Evolutionary conservation across 2,113 vertebrate genomes (phyloP).

Genomic region (Odontophorus gujanensis): DNA sequence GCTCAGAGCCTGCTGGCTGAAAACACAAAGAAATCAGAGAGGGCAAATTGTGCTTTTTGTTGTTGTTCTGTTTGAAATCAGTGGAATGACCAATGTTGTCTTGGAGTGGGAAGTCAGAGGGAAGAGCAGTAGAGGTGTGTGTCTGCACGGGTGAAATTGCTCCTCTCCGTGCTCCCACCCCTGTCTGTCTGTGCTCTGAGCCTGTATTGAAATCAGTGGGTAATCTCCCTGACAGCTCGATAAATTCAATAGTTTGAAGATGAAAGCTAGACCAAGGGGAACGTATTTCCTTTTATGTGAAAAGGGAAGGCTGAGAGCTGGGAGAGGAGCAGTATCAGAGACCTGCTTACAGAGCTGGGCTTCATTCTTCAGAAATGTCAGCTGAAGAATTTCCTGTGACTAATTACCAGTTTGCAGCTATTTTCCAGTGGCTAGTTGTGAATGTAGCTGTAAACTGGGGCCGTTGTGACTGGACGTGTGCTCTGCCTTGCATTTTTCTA

Average conservation of each 20-base stretch:
- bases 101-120: fast-evolving
- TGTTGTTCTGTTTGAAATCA: not conserved
- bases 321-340: not conserved
- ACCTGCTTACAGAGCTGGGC: not conserved
- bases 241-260: not conserved
- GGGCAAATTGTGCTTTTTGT: not conserved
- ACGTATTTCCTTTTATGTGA: slow-evolving; percentile 22
- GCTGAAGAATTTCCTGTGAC: not conserved
- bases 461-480: not conserved
- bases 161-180: not conserved
- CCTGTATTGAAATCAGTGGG: fast-evolving
- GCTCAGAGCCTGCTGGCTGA: slow-evolving; percentile 48
- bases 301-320: not conserved
- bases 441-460: not conserved
- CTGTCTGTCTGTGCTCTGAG: not conserved
- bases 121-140: not conserved
- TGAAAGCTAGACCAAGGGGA: not conserved
- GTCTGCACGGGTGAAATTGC: not conserved
- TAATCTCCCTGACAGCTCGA: not conserved
- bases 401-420: not conserved
- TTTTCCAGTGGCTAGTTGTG: not conserved
- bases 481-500: not conserved
- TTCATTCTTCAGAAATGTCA: not conserved
- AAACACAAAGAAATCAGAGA: slow-evolving; percentile 34
- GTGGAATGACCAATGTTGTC: not conserved